Conservation (phyloP, 2,113 vertebrate genomes). For the Nestor notabilis region DNA sequence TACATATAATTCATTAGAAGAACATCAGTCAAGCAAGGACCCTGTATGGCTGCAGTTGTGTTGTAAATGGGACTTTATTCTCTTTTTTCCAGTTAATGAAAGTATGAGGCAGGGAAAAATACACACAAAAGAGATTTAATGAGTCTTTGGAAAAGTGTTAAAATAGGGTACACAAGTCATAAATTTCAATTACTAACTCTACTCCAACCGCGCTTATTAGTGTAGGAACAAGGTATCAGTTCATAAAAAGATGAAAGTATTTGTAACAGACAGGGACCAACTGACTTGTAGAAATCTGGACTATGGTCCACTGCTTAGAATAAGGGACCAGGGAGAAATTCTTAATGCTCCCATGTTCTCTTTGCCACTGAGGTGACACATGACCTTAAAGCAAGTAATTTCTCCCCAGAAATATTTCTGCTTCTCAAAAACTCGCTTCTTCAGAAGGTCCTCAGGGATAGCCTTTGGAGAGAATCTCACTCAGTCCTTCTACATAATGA, state of each 20-base stretch:
- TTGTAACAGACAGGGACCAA: neutral
- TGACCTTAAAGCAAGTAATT: neutral
- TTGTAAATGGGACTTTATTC: constrained; percentile 68
- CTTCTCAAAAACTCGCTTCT: neutral
- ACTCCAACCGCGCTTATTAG: constrained; percentile 55
- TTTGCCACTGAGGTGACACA: neutral
- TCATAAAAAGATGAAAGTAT: constrained; percentile 32
- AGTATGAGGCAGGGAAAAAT: constrained; percentile 67
- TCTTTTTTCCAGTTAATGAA: constrained; percentile 75
- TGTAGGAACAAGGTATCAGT: constrained; percentile 35
- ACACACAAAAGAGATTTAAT: constrained; percentile 80
- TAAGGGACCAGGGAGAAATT: neutral
- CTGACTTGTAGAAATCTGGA: neutral
- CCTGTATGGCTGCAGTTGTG: constrained; percentile 16
- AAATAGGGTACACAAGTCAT: constrained; percentile 70
- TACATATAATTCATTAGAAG: constrained; percentile 77
- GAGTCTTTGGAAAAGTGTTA: constrained; percentile 74
- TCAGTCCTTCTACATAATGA: neutral
- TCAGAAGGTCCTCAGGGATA: neutral
- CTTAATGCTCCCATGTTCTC: neutral
- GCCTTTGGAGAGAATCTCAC: neutral
- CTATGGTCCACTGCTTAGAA: neutral
- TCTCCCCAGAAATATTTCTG: neutral
- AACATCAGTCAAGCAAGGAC: constrained; percentile 64
- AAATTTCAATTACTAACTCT: constrained; percentile 75